Conservation (phyloP, 1,140 invertebrate genomes). For the Eueides isabella region DNA sequence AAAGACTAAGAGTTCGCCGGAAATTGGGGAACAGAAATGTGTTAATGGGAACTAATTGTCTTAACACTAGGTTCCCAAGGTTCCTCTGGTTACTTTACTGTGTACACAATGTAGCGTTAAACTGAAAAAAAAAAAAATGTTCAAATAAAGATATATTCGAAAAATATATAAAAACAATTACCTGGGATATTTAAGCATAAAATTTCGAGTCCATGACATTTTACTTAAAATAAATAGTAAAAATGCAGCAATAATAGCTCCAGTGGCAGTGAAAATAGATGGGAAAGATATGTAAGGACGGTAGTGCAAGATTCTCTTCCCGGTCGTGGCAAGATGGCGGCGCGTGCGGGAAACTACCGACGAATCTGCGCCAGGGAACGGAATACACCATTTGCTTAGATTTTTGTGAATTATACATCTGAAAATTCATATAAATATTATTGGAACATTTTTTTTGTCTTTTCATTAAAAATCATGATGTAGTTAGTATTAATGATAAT, state of each 20-base stretch:
- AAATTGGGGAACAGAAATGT: background rate
- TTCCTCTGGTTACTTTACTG: background rate
- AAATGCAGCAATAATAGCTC: slow-evolving; percentile 81
- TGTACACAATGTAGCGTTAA: background rate
- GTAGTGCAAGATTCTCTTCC: slow-evolving; percentile 85
- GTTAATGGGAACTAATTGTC: background rate
- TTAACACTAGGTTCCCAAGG: background rate
- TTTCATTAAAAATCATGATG: background rate
- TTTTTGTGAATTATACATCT: slow-evolving; percentile 86
- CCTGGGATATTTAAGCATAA: slow-evolving; percentile 84
- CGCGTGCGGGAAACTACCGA: slow-evolving; percentile 91
- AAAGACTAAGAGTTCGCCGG: no score
- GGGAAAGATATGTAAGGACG: slow-evolving; percentile 84
- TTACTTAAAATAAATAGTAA: slow-evolving; percentile 87
- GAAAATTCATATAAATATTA: slow-evolving; percentile 27
- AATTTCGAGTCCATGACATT: slow-evolving; percentile 84
- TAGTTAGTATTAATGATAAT: no score
- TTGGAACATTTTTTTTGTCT: background rate
- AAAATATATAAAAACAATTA: background rate
- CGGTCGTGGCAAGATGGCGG: slow-evolving; percentile 85
- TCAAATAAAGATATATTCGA: background rate
- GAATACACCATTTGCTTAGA: slow-evolving; percentile 86
- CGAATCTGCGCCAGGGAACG: slow-evolving; percentile 91
- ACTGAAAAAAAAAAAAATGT: background rate
- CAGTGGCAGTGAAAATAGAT: slow-evolving; percentile 76